Conservation (phyloP, 1,140 invertebrate genomes). For the Bathynomus jamesi region DNA sequence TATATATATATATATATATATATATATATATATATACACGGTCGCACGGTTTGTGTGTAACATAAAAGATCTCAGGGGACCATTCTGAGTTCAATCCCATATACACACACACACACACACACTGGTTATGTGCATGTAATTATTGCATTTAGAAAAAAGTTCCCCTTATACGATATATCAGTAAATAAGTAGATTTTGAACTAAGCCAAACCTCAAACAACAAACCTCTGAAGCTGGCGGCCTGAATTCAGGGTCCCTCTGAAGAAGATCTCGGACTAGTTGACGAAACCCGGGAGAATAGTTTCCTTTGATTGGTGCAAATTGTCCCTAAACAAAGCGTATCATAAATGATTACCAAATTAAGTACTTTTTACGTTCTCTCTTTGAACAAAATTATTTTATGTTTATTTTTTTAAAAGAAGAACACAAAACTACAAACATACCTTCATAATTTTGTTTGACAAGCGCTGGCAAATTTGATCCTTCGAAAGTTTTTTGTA, state of each 20-base stretch:
- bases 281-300: slow-evolving; percentile 59
- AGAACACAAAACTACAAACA: not conserved
- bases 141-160: no score
- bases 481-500: slow-evolving; percentile 70
- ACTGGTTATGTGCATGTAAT: no score
- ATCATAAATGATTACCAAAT: not conserved
- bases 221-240: slow-evolving; percentile 52
- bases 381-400: slow-evolving; percentile 55
- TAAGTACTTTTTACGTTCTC: slow-evolving; percentile 18
- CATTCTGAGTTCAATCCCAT: no score
- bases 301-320: slow-evolving; percentile 52
- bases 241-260: slow-evolving; percentile 55
- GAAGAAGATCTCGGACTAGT: slow-evolving; percentile 55
- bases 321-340: slow-evolving; percentile 44
- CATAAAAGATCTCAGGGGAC: no score
- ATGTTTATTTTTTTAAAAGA: slow-evolving; percentile 19
- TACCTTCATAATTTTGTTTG: slow-evolving; percentile 63
- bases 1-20: no score
- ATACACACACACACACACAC: no score
- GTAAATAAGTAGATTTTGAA: not conserved
- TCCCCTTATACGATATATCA: not conserved
- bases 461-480: slow-evolving; percentile 65
- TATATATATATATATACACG: no score
- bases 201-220: slow-evolving; percentile 41
- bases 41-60: no score